Percentiles rank a stretch among this genome's conserved stretches.
phyloP scores from a whole-genome alignment of 2,113 vertebrate species.

The Dascyllus trimaculatus region DNA sequence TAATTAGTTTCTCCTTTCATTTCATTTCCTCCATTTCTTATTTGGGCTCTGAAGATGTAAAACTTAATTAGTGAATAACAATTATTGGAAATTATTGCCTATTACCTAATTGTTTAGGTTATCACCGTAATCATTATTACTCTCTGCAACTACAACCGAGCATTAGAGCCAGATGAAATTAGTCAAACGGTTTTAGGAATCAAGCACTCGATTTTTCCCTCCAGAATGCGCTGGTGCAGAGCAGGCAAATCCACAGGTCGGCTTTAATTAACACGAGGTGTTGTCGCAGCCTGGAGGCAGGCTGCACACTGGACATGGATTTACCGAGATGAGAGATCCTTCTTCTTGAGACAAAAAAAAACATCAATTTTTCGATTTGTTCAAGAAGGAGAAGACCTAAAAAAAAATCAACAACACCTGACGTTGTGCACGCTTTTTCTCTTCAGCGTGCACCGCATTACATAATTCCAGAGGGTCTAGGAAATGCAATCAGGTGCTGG shows the following conservation, averaged over 20 bases:
- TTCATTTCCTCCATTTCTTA: constrained; percentile 64
- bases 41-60: constrained; percentile 65
- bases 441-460: constrained; percentile 27
- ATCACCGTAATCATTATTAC: constrained; percentile 71
- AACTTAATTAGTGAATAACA: constrained; percentile 81
- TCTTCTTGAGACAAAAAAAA: constrained; percentile 32
- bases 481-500: constrained; percentile 20
- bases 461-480: constrained; percentile 9
- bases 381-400: neutral
- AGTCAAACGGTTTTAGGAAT: constrained; percentile 58
- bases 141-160: constrained; percentile 50
- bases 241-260: constrained; percentile 34
- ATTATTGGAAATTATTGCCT: constrained; percentile 80
- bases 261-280: constrained; percentile 71
- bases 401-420: neutral
- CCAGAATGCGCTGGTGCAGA: constrained; percentile 17
- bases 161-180: constrained; percentile 48
- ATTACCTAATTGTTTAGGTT: constrained; percentile 79
- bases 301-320: constrained; percentile 30
- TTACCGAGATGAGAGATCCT: constrained; percentile 15
- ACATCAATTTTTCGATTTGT: constrained; percentile 16
- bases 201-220: constrained; percentile 10
- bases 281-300: constrained; percentile 32
- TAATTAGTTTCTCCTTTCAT: constrained; percentile 78
- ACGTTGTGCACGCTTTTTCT: constrained; percentile 26